A percentile compares a stretch with the other conserved stretches of the same genome.
Evolutionary conservation across 2,888 invertebrate species (phyloP).

Genomic region (Azorinus chamasolen): DNA sequence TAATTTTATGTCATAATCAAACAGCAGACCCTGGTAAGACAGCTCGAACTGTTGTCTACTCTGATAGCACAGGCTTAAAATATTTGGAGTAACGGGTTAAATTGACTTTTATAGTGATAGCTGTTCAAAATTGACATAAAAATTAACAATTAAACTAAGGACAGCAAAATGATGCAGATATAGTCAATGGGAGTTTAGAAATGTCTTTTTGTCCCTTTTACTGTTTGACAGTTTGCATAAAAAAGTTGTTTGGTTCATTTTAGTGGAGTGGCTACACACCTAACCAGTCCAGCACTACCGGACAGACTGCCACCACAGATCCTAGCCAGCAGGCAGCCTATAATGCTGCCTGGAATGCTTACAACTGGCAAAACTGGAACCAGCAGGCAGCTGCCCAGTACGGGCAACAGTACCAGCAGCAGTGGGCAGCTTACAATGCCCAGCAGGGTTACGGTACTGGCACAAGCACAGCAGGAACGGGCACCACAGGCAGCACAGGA

Average conservation of each 20-base stretch:
- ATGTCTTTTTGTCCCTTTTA: too few species aligned
- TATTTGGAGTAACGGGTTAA: too few species aligned
- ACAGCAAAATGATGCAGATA: too few species aligned
- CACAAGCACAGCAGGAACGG: constrained; percentile 26
- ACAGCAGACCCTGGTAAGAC: too few species aligned
- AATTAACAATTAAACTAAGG: too few species aligned
- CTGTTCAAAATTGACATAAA: too few species aligned
- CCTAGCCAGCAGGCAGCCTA: constrained; percentile 23
- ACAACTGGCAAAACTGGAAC: constrained; percentile 59
- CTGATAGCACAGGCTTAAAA: too few species aligned
- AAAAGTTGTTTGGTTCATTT: background rate
- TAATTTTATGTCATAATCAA: too few species aligned
- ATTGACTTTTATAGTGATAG: too few species aligned
- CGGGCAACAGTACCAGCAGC: constrained; percentile 47
- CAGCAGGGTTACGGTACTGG: constrained; percentile 21
- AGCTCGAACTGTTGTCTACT: too few species aligned
- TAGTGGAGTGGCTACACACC: constrained; percentile 62
- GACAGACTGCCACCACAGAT: constrained; percentile 9
- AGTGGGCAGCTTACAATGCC: constrained; percentile 20
- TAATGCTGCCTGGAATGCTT: constrained; percentile 54
- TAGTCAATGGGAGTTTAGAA: too few species aligned
- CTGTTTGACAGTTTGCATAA: too few species aligned
- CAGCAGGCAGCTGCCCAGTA: constrained; percentile 59
- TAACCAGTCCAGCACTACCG: constrained; percentile 22
- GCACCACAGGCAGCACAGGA: background rate